phyloP scores from a whole-genome alignment of 2,113 vertebrate genomes.

The Larimichthys crocea region DNA sequence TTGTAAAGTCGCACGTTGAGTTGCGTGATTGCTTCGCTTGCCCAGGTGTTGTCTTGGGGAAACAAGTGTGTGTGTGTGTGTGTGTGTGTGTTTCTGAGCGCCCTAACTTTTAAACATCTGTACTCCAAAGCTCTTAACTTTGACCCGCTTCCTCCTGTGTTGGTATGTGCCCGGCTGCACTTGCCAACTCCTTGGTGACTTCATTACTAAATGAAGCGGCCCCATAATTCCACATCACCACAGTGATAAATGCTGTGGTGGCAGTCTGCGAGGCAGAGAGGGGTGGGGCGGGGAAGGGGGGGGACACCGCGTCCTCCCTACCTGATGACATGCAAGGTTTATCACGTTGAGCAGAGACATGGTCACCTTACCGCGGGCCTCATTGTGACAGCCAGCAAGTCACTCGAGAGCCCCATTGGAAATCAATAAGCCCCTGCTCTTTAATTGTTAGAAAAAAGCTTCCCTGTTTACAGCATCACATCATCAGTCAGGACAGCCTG shows the following conservation, averaged over 20 bases:
- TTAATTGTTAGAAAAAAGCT: conserved; percentile 84
- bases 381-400: conserved; percentile 90
- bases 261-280: conserved; percentile 8
- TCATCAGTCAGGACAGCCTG: conserved; percentile 82
- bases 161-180: conserved; percentile 12
- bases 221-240: conserved; percentile 50
- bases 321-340: conserved; percentile 79
- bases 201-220: conserved; percentile 74
- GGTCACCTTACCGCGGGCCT: conserved; percentile 91
- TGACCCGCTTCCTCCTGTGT: conserved; percentile 11
- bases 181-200: conserved; percentile 53
- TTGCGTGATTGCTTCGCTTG: conserved; percentile 8
- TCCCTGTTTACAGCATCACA: conserved; percentile 79
- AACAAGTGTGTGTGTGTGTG: background rate
- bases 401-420: conserved; percentile 90
- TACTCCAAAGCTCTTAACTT: conserved; percentile 36
- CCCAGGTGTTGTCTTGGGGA: background rate
- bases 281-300: conserved; percentile 37
- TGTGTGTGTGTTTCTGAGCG: background rate
- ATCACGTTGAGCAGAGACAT: conserved; percentile 84
- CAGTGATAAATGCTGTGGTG: conserved; percentile 48
- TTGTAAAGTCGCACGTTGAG: conserved; percentile 26
- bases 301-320: conserved; percentile 75
- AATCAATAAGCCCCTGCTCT: conserved; percentile 91
- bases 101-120: conserved; percentile 19